Evolutionary conservation across 2,888 invertebrate genomes (phyloP).

Genomic region (Acanthosoma haemorrhoidale): DNA sequence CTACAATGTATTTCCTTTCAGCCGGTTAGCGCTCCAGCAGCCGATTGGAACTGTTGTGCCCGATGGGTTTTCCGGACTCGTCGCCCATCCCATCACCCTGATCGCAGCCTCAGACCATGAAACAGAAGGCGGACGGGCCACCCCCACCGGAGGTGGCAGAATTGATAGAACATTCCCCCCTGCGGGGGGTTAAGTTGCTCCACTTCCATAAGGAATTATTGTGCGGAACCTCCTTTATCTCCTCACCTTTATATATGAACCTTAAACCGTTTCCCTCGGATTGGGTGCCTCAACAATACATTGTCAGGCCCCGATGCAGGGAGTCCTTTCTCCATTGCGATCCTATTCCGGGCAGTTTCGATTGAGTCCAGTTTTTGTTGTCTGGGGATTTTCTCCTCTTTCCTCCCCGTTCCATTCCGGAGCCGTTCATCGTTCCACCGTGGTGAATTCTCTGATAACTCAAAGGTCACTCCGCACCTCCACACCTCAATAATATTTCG

Average conservation of each 20-base stretch:
- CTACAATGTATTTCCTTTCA: too few relatives aligned
- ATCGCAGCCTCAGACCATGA: neutral
- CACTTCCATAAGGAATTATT: neutral
- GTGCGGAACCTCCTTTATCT: neutral
- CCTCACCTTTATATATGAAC: conserved; percentile 13
- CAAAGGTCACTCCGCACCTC: too few relatives aligned
- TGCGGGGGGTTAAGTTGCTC: neutral
- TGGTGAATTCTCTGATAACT: too few relatives aligned
- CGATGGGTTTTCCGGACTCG: neutral
- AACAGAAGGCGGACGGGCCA: neutral
- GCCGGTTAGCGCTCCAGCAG: too few relatives aligned
- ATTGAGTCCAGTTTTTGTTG: conserved; percentile 11
- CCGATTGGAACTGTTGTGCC: too few relatives aligned
- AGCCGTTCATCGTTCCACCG: neutral
- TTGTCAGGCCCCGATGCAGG: neutral
- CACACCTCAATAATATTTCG: too few relatives aligned
- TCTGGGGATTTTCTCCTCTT: conserved; percentile 7
- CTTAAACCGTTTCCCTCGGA: neutral
- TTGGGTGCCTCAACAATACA: conserved; percentile 3
- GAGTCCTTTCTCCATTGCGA: neutral
- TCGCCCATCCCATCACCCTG: neutral
- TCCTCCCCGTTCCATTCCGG: too few relatives aligned
- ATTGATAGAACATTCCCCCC: too few relatives aligned
- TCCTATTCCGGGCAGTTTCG: neutral
- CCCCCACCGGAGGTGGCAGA: neutral